phyloP scores from a whole-genome alignment of 2,113 vertebrate species.

The Murina feae region DNA sequence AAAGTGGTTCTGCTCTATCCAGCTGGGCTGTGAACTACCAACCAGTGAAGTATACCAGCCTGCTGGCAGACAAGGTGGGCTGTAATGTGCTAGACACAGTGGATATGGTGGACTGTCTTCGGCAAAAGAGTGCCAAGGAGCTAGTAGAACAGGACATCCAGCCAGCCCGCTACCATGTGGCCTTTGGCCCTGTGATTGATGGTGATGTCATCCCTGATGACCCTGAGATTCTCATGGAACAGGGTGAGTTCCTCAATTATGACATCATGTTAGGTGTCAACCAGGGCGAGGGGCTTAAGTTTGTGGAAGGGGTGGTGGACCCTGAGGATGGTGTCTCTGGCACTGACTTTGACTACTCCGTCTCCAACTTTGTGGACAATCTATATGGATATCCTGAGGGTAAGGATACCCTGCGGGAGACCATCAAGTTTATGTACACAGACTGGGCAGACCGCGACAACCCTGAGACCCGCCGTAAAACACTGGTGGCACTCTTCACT shows the following conservation, averaged over 20 bases:
- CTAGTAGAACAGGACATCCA: conserved; percentile 99
- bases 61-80: conserved; percentile 97
- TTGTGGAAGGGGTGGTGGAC: conserved; percentile 98
- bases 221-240: conserved; percentile 98
- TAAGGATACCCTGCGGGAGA: conserved; percentile 96
- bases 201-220: conserved; percentile 98
- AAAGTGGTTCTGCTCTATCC: conserved; percentile 96
- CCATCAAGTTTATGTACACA: conserved; percentile 99
- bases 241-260: conserved; percentile 99
- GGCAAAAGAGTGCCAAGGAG: conserved; percentile 96
- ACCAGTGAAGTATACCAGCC: conserved; percentile 96
- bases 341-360: conserved; percentile 97
- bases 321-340: conserved; percentile 97
- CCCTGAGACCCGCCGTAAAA: conserved; percentile 96
- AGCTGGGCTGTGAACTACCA: conserved; percentile 99
- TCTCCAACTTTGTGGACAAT: conserved; percentile 99
- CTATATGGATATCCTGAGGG: conserved; percentile 98
- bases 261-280: conserved; percentile 99
- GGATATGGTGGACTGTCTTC: conserved; percentile 98
- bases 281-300: conserved; percentile 97
- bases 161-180: conserved; percentile 96
- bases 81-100: conserved; percentile 97
- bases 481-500: conserved; percentile 96
- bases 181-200: conserved; percentile 97
- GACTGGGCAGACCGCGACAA: conserved; percentile 99